Evolutionary conservation across 2,888 invertebrate species (phyloP).

Genomic region (Lampropteryx suffumata): DNA sequence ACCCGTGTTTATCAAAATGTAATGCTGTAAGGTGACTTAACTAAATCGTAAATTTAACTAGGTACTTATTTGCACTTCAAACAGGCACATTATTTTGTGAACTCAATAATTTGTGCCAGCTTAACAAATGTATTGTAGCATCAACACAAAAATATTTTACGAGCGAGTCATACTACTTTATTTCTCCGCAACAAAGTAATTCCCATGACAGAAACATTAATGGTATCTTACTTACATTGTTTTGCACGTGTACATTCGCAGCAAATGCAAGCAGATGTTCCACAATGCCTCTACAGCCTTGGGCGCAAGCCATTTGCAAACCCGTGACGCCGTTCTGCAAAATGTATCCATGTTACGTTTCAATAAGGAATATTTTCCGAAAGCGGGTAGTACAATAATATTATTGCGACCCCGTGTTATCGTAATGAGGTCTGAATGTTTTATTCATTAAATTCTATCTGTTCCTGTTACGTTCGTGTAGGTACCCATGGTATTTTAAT

Average conservation of each 20-base stretch:
- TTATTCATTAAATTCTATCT: conserved; percentile 37
- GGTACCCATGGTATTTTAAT: conserved; percentile 6
- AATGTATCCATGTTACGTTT: conserved; percentile 11
- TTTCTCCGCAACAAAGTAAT: not conserved
- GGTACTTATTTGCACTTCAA: too few species aligned
- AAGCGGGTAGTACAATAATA: conserved; percentile 16
- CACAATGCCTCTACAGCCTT: conserved; percentile 87
- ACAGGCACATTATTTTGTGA: too few species aligned
- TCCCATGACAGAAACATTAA: not conserved
- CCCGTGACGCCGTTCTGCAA: conserved; percentile 86
- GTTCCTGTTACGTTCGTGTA: conserved; percentile 14
- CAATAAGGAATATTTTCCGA: conserved; percentile 5
- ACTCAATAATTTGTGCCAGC: too few species aligned
- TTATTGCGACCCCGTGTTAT: conserved; percentile 14
- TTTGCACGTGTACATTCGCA: conserved; percentile 85
- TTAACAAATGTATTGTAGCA: too few species aligned
- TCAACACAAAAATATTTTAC: too few species aligned
- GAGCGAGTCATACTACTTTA: not conserved
- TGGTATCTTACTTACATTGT: conserved; percentile 85
- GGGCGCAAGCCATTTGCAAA: conserved; percentile 87
- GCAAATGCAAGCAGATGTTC: conserved; percentile 85
- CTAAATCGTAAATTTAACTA: too few species aligned
- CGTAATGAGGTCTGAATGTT: conserved; percentile 37
- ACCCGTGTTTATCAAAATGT: too few species aligned
- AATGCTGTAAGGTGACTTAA: too few species aligned